A percentile compares a stretch with the other conserved stretches of the same genome.
phyloP scores from a whole-genome alignment of 2,113 vertebrate species.

The Hippopotamus amphibius region DNA sequence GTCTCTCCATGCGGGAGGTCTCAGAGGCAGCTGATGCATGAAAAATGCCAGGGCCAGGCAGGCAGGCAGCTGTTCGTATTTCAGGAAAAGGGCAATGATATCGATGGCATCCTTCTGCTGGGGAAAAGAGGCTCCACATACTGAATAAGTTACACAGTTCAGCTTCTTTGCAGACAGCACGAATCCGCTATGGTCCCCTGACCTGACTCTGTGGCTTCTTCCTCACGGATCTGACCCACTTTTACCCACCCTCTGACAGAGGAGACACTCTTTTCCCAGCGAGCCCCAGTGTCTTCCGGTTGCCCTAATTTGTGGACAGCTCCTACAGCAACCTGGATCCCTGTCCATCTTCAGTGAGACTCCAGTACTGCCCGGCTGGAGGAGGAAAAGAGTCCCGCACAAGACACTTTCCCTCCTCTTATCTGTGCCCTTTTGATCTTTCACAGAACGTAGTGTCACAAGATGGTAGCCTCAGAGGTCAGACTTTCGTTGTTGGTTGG shows the following conservation, averaged over 20 bases:
- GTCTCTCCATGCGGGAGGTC: background rate
- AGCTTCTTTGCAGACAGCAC: slow-evolving; percentile 59
- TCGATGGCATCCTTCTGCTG: slow-evolving; percentile 33
- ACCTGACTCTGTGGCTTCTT: slow-evolving; percentile 61
- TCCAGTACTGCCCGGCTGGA: background rate
- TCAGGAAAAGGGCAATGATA: slow-evolving; percentile 46
- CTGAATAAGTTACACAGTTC: slow-evolving; percentile 16
- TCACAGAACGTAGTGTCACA: slow-evolving; percentile 78
- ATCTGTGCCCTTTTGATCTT: slow-evolving; percentile 79
- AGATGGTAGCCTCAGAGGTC: slow-evolving; percentile 77
- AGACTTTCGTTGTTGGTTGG: slow-evolving; percentile 73
- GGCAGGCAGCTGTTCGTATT: slow-evolving; percentile 18
- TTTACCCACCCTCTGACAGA: background rate
- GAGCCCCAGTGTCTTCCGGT: background rate
- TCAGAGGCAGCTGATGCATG: background rate
- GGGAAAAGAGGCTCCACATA: slow-evolving; percentile 38
- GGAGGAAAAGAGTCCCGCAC: background rate
- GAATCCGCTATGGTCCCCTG: slow-evolving; percentile 49
- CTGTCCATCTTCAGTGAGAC: background rate
- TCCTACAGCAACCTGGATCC: background rate
- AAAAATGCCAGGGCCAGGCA: background rate
- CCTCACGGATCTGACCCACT: slow-evolving; percentile 44
- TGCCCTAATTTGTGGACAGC: background rate
- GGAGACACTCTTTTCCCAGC: background rate
- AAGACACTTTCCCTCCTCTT: background rate